Percentiles rank a stretch among this genome's conserved stretches.
phyloP scores from a whole-genome alignment of 2,888 invertebrate genomes.

The Melangyna quadrimaculata region DNA sequence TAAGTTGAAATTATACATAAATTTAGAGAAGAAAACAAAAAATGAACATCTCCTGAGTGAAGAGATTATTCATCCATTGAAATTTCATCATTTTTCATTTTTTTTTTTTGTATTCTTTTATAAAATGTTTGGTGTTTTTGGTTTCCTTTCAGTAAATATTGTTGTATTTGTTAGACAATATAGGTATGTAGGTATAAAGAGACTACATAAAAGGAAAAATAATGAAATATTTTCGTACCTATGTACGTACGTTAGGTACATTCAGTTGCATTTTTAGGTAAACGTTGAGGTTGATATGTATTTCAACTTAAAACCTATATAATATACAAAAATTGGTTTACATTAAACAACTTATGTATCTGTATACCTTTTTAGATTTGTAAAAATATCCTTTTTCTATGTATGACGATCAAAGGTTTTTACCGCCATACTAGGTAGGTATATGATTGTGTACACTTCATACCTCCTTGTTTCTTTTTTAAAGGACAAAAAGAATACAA shows the following conservation, averaged over 20 bases:
- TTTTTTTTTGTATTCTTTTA: neutral
- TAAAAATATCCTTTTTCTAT: conserved; percentile 40
- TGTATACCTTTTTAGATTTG: neutral
- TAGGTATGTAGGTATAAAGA: too few relatives aligned
- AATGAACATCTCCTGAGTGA: conserved; percentile 1
- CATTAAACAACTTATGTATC: conserved; percentile 14
- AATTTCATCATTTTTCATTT: conserved; percentile 13
- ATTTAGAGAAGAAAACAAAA: neutral
- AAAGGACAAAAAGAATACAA: neutral
- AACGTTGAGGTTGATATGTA: conserved; percentile 29
- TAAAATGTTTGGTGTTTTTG: conserved; percentile 2
- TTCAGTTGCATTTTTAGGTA: conserved; percentile 33
- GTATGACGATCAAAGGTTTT: conserved; percentile 13
- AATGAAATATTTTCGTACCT: conserved; percentile 38
- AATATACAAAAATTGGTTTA: conserved; percentile 11
- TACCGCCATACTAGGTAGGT: neutral
- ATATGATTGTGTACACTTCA: neutral
- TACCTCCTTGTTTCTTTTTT: neutral
- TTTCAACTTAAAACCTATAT: neutral
- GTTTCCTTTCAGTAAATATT: conserved; percentile 28
- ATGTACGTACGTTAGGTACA: too few relatives aligned
- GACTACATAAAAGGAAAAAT: neutral
- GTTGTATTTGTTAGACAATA: neutral
- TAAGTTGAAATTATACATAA: neutral
- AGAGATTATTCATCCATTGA: conserved; percentile 20